Conservation (phyloP, 2,797 vertebrate genomes). For the Pangasius sanitwongsei region DNA sequence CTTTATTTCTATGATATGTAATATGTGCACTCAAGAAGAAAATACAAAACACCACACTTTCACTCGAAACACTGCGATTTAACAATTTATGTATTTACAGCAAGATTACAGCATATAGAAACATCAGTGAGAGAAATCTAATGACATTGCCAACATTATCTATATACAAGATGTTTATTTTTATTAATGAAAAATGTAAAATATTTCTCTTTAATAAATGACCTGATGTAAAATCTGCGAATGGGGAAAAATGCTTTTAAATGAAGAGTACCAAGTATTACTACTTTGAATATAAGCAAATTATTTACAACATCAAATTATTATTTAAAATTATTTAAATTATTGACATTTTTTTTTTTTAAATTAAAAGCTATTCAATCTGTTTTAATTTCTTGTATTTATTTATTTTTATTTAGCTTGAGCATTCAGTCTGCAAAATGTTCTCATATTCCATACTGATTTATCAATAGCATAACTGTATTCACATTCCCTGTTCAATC, state of each 20-base stretch:
- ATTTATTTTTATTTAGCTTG: neutral
- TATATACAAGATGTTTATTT: neutral
- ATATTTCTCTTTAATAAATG: neutral
- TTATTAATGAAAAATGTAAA: neutral
- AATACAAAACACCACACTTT: neutral
- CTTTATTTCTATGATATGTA: neutral
- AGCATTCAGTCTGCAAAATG: neutral
- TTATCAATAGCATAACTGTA: constrained; percentile 7
- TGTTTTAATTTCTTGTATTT: neutral
- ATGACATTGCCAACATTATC: neutral
- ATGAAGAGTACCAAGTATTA: neutral
- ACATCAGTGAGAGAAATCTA: neutral
- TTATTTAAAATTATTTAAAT: neutral
- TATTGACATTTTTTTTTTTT: too few species aligned
- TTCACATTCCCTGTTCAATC: constrained; percentile 22
- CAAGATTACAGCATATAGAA: neutral
- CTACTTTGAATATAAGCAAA: neutral
- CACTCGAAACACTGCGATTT: neutral
- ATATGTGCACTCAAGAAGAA: neutral
- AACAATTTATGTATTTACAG: neutral
- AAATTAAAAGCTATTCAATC: neutral
- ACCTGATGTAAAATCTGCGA: neutral
- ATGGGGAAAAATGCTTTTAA: neutral
- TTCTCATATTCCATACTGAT: constrained; percentile 6
- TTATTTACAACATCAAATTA: neutral